Evolutionary conservation across 2,797 vertebrate species (phyloP).

Genomic region (Fistularia commersonii): DNA sequence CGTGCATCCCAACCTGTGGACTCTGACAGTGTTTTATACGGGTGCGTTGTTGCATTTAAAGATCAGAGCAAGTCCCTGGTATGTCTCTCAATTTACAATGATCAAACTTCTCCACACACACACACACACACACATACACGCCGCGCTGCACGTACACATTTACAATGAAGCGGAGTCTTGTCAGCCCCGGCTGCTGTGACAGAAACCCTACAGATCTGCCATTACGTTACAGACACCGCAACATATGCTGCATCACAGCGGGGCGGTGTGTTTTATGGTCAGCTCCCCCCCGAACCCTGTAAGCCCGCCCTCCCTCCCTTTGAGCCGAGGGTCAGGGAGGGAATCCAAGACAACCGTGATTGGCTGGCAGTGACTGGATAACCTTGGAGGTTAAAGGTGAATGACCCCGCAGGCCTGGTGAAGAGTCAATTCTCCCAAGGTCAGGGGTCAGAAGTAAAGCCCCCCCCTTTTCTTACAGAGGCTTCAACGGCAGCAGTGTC

Average conservation of each 20-base stretch:
- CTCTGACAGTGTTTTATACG: slow-evolving; percentile 7
- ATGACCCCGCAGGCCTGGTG: slow-evolving; percentile 65
- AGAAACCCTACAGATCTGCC: slow-evolving; percentile 51
- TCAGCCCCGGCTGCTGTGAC: slow-evolving; percentile 24
- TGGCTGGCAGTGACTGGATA: slow-evolving; percentile 63
- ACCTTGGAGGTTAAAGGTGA: slow-evolving; percentile 59
- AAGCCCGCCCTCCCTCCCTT: slow-evolving; percentile 24
- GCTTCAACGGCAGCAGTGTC: slow-evolving; percentile 35
- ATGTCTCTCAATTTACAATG: slow-evolving; percentile 16
- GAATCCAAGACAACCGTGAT: slow-evolving; percentile 57
- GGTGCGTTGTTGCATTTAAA: slow-evolving; percentile 4
- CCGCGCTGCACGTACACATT: slow-evolving; percentile 4
- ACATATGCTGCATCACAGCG: slow-evolving; percentile 66
- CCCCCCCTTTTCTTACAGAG: slow-evolving; percentile 5
- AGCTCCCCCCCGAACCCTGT: slow-evolving; percentile 29
- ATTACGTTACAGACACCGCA: slow-evolving; percentile 46
- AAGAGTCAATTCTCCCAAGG: slow-evolving; percentile 73
- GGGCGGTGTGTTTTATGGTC: slow-evolving; percentile 55
- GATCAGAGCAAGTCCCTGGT: slow-evolving; percentile 9
- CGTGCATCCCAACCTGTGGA: slow-evolving; percentile 14
- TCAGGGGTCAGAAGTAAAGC: slow-evolving; percentile 61
- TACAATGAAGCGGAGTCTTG: slow-evolving; percentile 16
- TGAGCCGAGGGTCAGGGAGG: slow-evolving; percentile 40
- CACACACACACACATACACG: slow-evolving; percentile 3
- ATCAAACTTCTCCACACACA: slow-evolving; percentile 18